A percentile compares a stretch with the other conserved stretches of the same genome.
Conservation (phyloP, 2,888 invertebrate genomes). For the Melanophora roralis region DNA sequence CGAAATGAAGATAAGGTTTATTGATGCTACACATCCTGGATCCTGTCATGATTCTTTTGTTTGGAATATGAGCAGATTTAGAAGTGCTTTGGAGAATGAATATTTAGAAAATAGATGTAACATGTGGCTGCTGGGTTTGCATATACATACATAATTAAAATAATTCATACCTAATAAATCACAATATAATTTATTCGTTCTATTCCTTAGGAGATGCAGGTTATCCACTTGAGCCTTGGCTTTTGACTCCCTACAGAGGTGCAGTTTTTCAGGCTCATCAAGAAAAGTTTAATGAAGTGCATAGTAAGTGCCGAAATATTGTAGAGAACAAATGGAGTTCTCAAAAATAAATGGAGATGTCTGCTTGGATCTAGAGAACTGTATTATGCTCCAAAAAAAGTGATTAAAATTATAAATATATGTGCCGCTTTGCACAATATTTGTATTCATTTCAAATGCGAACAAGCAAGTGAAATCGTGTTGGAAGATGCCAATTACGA, state of each 20-base stretch:
- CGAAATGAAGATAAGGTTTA: no score
- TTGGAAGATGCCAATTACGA: background rate
- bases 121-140: no score
- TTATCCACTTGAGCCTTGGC: background rate
- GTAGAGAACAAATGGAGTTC: conserved; percentile 43
- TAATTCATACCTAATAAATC: no score
- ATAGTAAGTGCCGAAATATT: conserved; percentile 38
- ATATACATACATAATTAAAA: no score
- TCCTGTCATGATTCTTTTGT: no score
- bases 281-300: conserved; percentile 29
- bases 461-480: background rate
- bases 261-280: background rate
- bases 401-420: conserved; percentile 23
- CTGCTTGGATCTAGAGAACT: conserved; percentile 42
- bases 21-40: no score
- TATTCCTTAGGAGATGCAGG: background rate
- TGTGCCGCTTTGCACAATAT: conserved; percentile 21
- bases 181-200: no score
- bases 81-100: no score
- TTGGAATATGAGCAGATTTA: no score
- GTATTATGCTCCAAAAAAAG: conserved; percentile 11
- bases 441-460: conserved; percentile 1
- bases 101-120: no score
- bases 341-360: conserved; percentile 41
- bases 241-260: background rate